A percentile compares a stretch with the other conserved stretches of the same genome.
Evolutionary conservation across 2,113 vertebrate species (phyloP).

Genomic region (Phylloscopus trochilus): DNA sequence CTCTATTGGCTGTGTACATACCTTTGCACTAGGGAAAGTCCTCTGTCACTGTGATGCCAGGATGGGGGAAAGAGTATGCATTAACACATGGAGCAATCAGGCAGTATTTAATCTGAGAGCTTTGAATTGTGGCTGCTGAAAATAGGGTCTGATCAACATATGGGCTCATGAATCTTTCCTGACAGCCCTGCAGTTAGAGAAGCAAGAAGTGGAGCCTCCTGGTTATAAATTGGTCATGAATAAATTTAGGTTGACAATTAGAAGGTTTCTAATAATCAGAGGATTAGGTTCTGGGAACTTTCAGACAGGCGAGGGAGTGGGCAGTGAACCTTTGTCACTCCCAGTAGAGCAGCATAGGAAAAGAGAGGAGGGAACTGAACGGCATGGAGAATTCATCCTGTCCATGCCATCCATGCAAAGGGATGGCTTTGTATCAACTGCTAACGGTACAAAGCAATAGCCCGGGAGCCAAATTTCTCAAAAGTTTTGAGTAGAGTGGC

Average conservation of each 20-base stretch:
- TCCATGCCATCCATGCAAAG: too few species aligned
- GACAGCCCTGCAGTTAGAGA: neutral
- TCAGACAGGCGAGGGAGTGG: neutral
- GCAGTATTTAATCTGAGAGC: neutral
- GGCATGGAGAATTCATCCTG: neutral
- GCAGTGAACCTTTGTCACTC: neutral
- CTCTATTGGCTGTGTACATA: neutral
- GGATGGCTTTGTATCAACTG: neutral
- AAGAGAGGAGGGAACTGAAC: neutral
- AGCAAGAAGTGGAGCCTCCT: neutral
- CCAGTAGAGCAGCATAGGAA: neutral
- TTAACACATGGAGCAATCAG: neutral
- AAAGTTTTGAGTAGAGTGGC: neutral
- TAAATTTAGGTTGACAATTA: neutral
- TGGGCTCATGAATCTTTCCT: conserved; percentile 5
- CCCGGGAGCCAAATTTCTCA: rapidly evolving
- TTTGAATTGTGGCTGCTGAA: neutral
- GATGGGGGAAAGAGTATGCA: neutral
- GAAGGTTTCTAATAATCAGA: neutral
- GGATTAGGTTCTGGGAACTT: neutral
- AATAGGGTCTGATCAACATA: neutral
- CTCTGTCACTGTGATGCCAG: neutral
- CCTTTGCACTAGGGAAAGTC: neutral
- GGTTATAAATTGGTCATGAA: neutral
- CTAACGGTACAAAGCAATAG: neutral